A percentile compares a stretch with the other conserved stretches of the same genome.
Conservation (phyloP, 2,888 invertebrate species). For the Pachymerium ferrugineum region DNA sequence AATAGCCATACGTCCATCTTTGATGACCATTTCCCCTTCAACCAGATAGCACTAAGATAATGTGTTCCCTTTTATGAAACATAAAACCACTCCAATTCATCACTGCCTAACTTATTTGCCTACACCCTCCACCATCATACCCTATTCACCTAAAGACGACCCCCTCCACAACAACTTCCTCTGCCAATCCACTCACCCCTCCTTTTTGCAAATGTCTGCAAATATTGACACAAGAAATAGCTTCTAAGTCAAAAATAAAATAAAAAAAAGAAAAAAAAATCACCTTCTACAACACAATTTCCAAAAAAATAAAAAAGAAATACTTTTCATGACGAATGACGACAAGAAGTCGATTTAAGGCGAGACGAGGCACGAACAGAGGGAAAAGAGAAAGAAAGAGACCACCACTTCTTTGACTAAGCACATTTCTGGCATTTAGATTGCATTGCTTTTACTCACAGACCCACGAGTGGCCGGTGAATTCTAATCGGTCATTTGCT, state of each 20-base stretch:
- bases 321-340: constrained; percentile 23
- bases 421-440: constrained; percentile 34
- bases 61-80: constrained; percentile 30
- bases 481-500: constrained; percentile 32
- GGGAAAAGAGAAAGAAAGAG: constrained; percentile 12
- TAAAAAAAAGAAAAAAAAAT: background rate
- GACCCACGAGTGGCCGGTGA: constrained; percentile 23
- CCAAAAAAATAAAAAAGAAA: constrained; percentile 2
- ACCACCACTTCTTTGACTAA: constrained; percentile 30
- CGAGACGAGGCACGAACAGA: constrained; percentile 23
- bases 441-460: constrained; percentile 27
- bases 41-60: constrained; percentile 1
- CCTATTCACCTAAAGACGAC: background rate
- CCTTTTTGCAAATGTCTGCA: constrained; percentile 11
- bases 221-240: constrained; percentile 18
- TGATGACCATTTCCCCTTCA: constrained; percentile 5
- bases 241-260: constrained; percentile 6
- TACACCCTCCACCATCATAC: background rate
- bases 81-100: constrained; percentile 31
- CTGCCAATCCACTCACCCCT: background rate
- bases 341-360: constrained; percentile 11
- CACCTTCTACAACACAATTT: constrained; percentile 17
- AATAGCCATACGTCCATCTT: background rate
- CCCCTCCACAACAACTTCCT: background rate
- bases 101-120: constrained; percentile 4